phyloP scores from a whole-genome alignment of 2,113 vertebrate species.

The Pedetes capensis region DNA sequence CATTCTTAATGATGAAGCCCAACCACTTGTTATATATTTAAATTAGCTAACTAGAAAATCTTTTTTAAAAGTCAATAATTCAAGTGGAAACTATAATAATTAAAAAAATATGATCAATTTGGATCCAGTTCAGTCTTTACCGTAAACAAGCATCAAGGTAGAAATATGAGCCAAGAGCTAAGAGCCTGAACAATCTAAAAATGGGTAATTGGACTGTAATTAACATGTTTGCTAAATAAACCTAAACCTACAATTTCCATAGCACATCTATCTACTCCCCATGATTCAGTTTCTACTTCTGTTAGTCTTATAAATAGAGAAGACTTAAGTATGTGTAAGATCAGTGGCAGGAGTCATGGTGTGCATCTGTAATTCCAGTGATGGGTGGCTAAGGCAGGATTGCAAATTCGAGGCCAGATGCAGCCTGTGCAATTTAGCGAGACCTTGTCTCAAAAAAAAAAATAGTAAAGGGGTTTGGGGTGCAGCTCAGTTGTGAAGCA shows the following conservation, averaged over 20 bases:
- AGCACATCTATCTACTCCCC: not conserved
- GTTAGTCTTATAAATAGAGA: not conserved
- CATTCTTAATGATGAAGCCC: slow-evolving; percentile 14
- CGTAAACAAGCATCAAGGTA: not conserved
- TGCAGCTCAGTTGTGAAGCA: too few relatives aligned
- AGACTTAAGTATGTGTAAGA: not conserved
- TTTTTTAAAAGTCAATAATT: not conserved
- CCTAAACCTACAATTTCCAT: slow-evolving; percentile 10
- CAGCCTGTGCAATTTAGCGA: too few relatives aligned
- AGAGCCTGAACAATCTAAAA: slow-evolving; percentile 5
- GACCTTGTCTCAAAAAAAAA: too few relatives aligned
- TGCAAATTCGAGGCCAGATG: too few relatives aligned
- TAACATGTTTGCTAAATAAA: slow-evolving; percentile 5
- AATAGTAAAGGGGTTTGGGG: too few relatives aligned
- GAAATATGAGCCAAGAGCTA: not conserved
- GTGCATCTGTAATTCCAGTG: too few relatives aligned
- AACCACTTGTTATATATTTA: slow-evolving; percentile 1
- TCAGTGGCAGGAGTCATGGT: too few relatives aligned
- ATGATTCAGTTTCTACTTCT: slow-evolving; percentile 13
- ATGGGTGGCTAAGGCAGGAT: too few relatives aligned
- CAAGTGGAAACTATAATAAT: slow-evolving; percentile 27
- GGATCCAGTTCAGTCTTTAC: not conserved
- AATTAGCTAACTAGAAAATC: slow-evolving; percentile 24
- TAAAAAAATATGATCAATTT: not conserved
- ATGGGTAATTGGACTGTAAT: not conserved